A percentile compares a stretch with the other conserved stretches of the same genome.
Evolutionary conservation across 1,140 invertebrate species (phyloP).

Genomic region (Neodiprion fabricii): DNA sequence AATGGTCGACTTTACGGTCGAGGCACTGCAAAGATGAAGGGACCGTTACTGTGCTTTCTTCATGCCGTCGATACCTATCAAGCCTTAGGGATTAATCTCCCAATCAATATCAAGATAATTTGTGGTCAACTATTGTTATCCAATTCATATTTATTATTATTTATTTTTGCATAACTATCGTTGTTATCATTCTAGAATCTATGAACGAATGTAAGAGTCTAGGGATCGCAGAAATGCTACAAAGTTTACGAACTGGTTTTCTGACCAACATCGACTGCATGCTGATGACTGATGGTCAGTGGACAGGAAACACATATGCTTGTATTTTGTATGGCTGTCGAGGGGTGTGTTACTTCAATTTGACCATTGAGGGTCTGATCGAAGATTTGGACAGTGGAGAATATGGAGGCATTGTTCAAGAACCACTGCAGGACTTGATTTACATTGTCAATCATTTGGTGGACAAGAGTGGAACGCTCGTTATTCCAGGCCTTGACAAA

Average conservation of each 20-base stretch:
- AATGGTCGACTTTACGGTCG: constrained; percentile 33
- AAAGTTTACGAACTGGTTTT: constrained; percentile 64
- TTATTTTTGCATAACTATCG: constrained; percentile 21
- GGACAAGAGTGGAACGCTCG: constrained; percentile 58
- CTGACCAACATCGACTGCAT: constrained; percentile 65
- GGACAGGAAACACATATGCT: constrained; percentile 72
- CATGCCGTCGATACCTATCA: constrained; percentile 59
- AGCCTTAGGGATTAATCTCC: constrained; percentile 58
- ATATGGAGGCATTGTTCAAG: constrained; percentile 66
- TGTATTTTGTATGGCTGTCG: constrained; percentile 71
- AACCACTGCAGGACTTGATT: constrained; percentile 64
- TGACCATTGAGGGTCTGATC: constrained; percentile 65
- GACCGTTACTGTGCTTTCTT: constrained; percentile 41
- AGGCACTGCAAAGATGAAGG: constrained; percentile 44
- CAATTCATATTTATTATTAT: not conserved
- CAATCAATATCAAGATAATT: constrained; percentile 68
- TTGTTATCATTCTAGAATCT: constrained; percentile 54
- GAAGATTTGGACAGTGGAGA: constrained; percentile 71
- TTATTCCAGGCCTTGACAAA: constrained; percentile 59
- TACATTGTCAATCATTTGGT: constrained; percentile 57
- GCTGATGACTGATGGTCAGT: constrained; percentile 73
- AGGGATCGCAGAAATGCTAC: constrained; percentile 50
- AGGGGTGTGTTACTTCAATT: constrained; percentile 69
- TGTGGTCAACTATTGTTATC: constrained; percentile 39
- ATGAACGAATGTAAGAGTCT: constrained; percentile 72